Evolutionary conservation across 2,797 vertebrate species (phyloP).

Genomic region (Pseudotriccus pelzelni): DNA sequence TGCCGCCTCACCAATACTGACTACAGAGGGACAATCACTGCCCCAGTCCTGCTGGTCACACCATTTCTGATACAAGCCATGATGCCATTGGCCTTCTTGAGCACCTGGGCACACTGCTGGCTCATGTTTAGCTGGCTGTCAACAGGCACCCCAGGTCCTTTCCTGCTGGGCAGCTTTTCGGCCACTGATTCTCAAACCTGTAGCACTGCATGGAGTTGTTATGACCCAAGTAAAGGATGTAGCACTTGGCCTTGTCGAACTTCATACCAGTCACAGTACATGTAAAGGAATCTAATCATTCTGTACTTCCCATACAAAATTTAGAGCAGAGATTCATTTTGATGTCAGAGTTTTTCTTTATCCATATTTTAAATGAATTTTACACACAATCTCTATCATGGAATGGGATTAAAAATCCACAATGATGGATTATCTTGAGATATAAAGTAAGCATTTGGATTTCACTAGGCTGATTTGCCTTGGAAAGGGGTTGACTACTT

Average conservation of each 20-base stretch:
- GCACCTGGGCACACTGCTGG: accelerated
- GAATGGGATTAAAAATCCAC: not conserved
- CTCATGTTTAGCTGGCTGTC: accelerated
- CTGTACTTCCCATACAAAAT: not conserved
- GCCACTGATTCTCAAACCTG: not conserved
- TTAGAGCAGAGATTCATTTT: not conserved
- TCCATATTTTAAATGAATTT: not conserved
- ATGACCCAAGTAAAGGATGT: not conserved
- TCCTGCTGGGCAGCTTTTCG: accelerated
- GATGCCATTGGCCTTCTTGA: accelerated
- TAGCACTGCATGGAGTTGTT: accelerated
- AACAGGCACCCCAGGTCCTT: not conserved
- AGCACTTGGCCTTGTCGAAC: not conserved
- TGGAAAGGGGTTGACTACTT: not conserved
- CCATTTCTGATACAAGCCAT: accelerated
- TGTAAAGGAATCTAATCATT: not conserved
- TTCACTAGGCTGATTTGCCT: not conserved
- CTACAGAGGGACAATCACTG: accelerated
- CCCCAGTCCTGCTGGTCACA: not conserved
- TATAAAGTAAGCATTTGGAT: not conserved
- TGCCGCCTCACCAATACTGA: accelerated
- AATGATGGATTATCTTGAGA: conserved; percentile 31
- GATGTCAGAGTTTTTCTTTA: not conserved
- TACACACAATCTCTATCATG: not conserved
- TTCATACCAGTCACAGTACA: accelerated